Evolutionary conservation across 2,797 vertebrate genomes (phyloP).

Genomic region (Cynopterus sphinx): DNA sequence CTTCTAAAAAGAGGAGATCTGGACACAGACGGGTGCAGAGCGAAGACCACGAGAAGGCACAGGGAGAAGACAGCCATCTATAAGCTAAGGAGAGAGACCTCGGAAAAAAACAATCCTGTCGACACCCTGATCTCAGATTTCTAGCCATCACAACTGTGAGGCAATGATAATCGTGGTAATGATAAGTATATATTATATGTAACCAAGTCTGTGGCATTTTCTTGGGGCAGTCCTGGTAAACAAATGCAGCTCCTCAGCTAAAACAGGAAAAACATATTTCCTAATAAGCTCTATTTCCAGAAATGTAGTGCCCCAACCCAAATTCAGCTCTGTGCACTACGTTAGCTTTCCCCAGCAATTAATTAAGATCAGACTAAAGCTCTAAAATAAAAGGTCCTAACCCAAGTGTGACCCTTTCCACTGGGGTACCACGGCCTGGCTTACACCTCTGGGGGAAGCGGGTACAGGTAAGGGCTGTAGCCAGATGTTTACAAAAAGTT

Average conservation of each 20-base stretch:
- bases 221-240: no score
- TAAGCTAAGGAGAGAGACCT: not conserved
- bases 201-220: not conserved
- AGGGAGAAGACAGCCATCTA: not conserved
- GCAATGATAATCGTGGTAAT: not conserved
- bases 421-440: not conserved
- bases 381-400: not conserved
- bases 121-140: not conserved
- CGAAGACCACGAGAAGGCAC: fast-evolving
- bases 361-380: not conserved
- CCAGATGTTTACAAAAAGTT: not conserved
- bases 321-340: not conserved
- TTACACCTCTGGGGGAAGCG: fast-evolving
- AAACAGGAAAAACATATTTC: not conserved
- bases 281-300: not conserved
- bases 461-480: not conserved
- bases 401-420: not conserved
- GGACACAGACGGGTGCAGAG: not conserved
- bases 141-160: not conserved
- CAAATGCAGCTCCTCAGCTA: not conserved
- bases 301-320: not conserved
- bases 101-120: not conserved
- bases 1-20: not conserved
- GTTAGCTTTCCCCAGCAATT: not conserved
- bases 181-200: not conserved